Evolutionary conservation across 2,113 vertebrate genomes (phyloP), one percentile per base, ranked within the genome.

Genomic region (Sprattus sprattus): DNA sequence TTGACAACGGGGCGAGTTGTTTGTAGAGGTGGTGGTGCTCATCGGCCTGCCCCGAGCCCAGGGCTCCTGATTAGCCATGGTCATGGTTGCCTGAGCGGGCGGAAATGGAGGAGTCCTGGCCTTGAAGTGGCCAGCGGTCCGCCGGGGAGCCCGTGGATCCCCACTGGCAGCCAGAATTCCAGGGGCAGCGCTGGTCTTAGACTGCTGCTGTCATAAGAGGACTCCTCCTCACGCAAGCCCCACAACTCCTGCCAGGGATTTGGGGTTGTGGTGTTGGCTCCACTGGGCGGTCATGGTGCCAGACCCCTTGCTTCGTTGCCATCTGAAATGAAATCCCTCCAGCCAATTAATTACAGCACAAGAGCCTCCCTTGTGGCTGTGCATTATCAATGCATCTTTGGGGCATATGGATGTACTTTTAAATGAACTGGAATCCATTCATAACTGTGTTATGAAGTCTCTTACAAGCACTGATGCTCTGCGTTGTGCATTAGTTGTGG

Each of bases 191-290:
- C 25, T 3, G 9, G 3, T 18, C 57, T 64, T 22, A 6, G 57
- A n/a, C 5, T 2, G 28, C 25, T 71, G 25, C 25, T 15, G 10
- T 71, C 64, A 7, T 25, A 28, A 71, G n/a, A 25, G 64, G 22
- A 71, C n/a, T 71, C 64, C n/a, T 71, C 64, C 64, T 71, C 64
- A 71, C 64, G 22, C n/a, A 71, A 71, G 64, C 64, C 64, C 64
- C 64, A 15, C 25, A 4, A 15, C 25, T 16, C 52, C 52, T 54
- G 52, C 52, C 52, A 16, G 16, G 0, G 13, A 54, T 16, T 16
- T 15, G 18, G 52, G 52, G 52, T 54, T 54, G 52, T 54, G 52
- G 52, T 54, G 52, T 54, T 16, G 52, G 15, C 52, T 54, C 52
- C 52, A 4, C 52, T 54, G 13, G 47, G 52, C 18, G 3, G 15